Evolutionary conservation across 2,113 vertebrate genomes (phyloP).

Genomic region (Todiramphus chloris): DNA sequence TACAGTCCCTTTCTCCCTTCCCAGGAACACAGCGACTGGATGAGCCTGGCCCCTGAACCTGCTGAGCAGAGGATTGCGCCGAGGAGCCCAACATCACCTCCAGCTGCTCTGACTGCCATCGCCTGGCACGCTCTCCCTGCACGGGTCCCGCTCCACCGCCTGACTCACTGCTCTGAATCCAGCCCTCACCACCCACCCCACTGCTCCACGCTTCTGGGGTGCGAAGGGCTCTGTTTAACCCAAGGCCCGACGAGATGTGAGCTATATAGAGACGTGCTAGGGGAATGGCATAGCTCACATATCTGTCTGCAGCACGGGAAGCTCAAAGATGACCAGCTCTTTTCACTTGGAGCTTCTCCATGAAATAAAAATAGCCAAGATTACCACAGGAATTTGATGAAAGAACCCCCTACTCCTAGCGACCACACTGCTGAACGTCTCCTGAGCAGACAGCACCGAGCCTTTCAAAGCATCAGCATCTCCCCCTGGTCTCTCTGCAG

Average conservation of each 20-base stretch:
- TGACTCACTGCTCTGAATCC: neutral
- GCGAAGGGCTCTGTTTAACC: neutral
- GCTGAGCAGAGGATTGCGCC: neutral
- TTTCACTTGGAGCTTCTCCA: neutral
- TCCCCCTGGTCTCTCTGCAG: neutral
- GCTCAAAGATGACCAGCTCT: neutral
- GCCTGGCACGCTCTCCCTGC: neutral
- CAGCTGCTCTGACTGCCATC: neutral
- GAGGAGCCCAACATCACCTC: neutral
- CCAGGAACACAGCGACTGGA: neutral
- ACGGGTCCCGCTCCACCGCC: fast-evolving
- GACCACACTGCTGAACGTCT: neutral
- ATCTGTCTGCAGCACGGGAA: neutral
- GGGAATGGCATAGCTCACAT: neutral
- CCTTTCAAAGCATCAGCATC: neutral
- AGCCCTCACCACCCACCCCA: neutral
- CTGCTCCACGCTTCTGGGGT: fast-evolving
- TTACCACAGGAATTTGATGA: neutral
- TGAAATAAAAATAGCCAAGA: neutral
- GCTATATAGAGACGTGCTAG: neutral
- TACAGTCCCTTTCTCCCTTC: neutral
- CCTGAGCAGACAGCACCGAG: neutral
- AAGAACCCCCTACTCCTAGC: fast-evolving
- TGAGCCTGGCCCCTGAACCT: neutral
- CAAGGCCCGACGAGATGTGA: too few relatives aligned